Conservation (phyloP, 2,888 invertebrate genomes). For the Colletes collaris region DNA sequence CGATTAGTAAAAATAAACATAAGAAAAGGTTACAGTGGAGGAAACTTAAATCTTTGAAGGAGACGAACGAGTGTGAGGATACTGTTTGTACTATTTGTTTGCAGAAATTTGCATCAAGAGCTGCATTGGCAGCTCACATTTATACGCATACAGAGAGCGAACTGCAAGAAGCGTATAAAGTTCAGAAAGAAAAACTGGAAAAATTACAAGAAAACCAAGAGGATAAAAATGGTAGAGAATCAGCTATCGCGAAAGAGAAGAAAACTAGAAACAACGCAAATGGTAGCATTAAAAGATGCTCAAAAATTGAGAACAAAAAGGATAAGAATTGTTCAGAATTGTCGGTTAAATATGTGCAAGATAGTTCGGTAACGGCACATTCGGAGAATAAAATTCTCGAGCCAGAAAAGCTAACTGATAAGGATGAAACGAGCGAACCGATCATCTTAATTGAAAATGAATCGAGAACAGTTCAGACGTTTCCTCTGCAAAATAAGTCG, state of each 20-base stretch:
- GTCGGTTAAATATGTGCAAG: not conserved
- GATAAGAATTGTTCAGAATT: not conserved
- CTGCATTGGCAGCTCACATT: conserved; percentile 72
- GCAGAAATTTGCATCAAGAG: conserved; percentile 58
- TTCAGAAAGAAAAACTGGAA: conserved; percentile 13
- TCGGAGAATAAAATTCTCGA: not conserved
- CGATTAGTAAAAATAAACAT: not conserved
- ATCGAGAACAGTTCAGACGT: not conserved
- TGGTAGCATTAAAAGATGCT: not conserved
- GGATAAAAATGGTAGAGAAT: not conserved
- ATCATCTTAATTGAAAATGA: not conserved
- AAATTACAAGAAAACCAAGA: too few species aligned
- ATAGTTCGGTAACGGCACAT: not conserved
- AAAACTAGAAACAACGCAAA: not conserved
- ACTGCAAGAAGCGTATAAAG: conserved; percentile 68
- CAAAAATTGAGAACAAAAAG: not conserved
- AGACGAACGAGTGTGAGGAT: not conserved
- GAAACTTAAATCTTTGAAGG: not conserved
- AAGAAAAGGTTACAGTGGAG: not conserved
- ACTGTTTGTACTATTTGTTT: conserved; percentile 66
- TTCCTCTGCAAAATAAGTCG: not conserved
- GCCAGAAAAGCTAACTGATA: not conserved
- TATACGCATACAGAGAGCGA: conserved; percentile 73
- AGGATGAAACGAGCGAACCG: not conserved
- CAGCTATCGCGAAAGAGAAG: not conserved